phyloP scores from a whole-genome alignment of 2,797 vertebrate genomes.

The Tauraco hartlaubi region DNA sequence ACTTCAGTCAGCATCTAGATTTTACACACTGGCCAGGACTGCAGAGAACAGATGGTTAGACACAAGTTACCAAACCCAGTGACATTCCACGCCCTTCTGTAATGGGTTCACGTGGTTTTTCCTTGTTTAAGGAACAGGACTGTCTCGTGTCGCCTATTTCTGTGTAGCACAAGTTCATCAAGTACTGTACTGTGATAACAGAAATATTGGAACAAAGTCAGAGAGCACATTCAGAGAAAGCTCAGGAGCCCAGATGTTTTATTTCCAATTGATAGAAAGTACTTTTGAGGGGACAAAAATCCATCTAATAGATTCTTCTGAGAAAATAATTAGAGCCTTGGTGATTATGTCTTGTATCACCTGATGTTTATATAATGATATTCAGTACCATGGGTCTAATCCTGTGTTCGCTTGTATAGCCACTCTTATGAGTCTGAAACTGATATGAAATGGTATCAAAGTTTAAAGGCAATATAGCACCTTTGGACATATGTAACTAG shows the following conservation, averaged over 20 bases:
- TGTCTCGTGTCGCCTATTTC: background rate
- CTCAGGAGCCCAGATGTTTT: conserved; percentile 2
- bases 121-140: background rate
- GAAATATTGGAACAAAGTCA: background rate
- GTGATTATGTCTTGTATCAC: background rate
- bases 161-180: background rate
- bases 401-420: background rate
- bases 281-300: background rate
- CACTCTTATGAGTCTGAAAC: background rate
- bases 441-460: background rate
- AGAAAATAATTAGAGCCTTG: background rate
- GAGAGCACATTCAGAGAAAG: background rate
- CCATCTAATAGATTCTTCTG: background rate
- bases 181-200: background rate
- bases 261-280: background rate
- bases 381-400: background rate
- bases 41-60: background rate
- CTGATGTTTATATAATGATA: background rate
- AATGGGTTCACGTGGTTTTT: background rate
- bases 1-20: background rate
- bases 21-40: background rate
- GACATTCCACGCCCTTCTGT: background rate
- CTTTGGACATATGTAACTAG: background rate
- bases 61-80: background rate
- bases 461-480: background rate